Evolutionary conservation across 2,113 vertebrate genomes (phyloP).

Genomic region (Phainopepla nitens): DNA sequence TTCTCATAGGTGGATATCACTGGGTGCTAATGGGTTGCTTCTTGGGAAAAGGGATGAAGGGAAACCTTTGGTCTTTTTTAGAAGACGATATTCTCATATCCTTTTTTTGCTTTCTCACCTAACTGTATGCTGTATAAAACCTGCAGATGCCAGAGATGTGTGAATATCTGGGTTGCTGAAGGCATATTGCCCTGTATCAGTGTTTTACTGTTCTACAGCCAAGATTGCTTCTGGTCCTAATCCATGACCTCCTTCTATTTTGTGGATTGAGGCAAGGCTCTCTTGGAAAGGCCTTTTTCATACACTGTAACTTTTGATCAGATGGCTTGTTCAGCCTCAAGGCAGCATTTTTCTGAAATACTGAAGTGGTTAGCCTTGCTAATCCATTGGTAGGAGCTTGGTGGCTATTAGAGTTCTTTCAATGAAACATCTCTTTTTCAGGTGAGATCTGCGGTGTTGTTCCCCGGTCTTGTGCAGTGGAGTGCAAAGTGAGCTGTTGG

Average conservation of each 20-base stretch:
- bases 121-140: not conserved
- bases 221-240: not conserved
- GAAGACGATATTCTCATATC: not conserved
- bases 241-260: rapidly evolving
- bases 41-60: not conserved
- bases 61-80: not conserved
- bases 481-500: rapidly evolving
- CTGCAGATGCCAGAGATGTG: not conserved
- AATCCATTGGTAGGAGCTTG: not conserved
- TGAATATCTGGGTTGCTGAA: not conserved
- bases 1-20: not conserved
- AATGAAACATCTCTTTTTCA: not conserved
- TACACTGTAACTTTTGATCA: not conserved
- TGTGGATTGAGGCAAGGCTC: not conserved
- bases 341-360: not conserved
- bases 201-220: not conserved
- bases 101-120: not conserved
- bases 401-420: not conserved
- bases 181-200: not conserved
- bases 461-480: not conserved
- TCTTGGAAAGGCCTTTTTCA: not conserved
- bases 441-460: not conserved
- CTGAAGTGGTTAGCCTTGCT: not conserved
- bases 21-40: not conserved
- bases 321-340: not conserved